A percentile compares a stretch with the other conserved stretches of the same genome.
Evolutionary conservation across 2,113 vertebrate genomes (phyloP).

Genomic region (Pithys albifrons): DNA sequence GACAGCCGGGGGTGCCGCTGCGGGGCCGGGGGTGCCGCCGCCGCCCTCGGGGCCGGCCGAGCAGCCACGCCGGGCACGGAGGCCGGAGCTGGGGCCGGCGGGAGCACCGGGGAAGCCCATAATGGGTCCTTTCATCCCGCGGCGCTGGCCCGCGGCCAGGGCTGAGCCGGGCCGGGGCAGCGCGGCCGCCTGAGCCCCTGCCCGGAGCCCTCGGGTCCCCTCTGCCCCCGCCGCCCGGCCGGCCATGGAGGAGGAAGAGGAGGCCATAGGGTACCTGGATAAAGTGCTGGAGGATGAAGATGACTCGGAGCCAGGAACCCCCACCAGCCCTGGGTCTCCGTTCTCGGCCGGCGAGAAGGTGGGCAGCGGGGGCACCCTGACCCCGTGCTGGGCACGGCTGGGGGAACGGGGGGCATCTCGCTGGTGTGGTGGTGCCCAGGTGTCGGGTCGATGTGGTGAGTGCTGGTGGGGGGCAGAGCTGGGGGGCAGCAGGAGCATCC

Average conservation of each 20-base stretch:
- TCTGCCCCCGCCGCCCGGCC: conserved; percentile 21
- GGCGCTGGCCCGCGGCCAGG: not conserved
- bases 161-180: not conserved
- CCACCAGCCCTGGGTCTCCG: conserved; percentile 78
- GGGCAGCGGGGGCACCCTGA: conserved; percentile 64
- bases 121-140: conserved; percentile 41
- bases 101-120: conserved; percentile 3
- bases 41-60: not conserved
- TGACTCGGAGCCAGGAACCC: conserved; percentile 84
- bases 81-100: conserved; percentile 26
- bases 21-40: no score
- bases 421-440: not conserved
- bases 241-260: conserved; percentile 86
- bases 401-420: not conserved
- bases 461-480: not conserved
- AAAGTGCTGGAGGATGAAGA: conserved; percentile 93
- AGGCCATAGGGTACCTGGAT: conserved; percentile 90
- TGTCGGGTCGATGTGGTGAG: rapidly evolving
- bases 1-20: not conserved
- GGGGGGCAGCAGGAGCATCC: not conserved
- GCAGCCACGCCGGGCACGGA: not conserved
- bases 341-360: conserved; percentile 84
- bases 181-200: not conserved
- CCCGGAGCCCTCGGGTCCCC: conserved; percentile 52
- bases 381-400: not conserved